These are phyloP conservation scores for Tetragnatha montana DNA, from an alignment of 2,888 invertebrate species.

Conservation along the genomic window DNA sequence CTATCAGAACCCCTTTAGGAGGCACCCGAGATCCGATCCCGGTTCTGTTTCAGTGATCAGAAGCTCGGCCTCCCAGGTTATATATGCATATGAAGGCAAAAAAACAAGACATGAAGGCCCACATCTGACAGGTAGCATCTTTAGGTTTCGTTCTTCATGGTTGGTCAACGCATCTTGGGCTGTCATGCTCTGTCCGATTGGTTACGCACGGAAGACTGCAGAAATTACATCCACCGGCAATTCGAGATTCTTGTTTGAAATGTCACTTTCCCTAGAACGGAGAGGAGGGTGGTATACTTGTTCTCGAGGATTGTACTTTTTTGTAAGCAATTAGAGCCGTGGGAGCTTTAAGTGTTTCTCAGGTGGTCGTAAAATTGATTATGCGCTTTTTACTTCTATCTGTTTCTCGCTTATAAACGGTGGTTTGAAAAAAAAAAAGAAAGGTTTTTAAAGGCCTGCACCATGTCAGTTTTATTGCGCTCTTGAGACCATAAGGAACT, in stretches of 20 bases:
- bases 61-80: slow-evolving; percentile 1
- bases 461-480: no score
- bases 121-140: slow-evolving; percentile 33
- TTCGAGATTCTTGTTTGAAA: slow-evolving; percentile 11
- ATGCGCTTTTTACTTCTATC: not conserved
- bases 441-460: no score
- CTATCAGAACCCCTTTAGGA: not conserved
- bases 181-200: slow-evolving; percentile 67
- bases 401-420: not conserved
- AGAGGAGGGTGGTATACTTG: not conserved
- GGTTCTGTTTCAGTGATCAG: slow-evolving; percentile 44
- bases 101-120: not conserved
- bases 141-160: slow-evolving; percentile 44
- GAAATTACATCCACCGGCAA: slow-evolving; percentile 40
- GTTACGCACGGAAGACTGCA: slow-evolving; percentile 50
- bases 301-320: slow-evolving; percentile 7
- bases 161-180: slow-evolving; percentile 40
- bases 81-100: not conserved
- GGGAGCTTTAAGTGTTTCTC: not conserved
- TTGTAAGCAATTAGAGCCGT: slow-evolving; percentile 19
- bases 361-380: slow-evolving; percentile 19
- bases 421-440: no score
- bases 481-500: no score
- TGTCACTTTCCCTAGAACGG: slow-evolving; percentile 7
- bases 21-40: slow-evolving; percentile 6